These are phyloP conservation scores for Tetragonisca angustula DNA, from an alignment of 2,888 invertebrate species.

Conservation along the genomic window DNA sequence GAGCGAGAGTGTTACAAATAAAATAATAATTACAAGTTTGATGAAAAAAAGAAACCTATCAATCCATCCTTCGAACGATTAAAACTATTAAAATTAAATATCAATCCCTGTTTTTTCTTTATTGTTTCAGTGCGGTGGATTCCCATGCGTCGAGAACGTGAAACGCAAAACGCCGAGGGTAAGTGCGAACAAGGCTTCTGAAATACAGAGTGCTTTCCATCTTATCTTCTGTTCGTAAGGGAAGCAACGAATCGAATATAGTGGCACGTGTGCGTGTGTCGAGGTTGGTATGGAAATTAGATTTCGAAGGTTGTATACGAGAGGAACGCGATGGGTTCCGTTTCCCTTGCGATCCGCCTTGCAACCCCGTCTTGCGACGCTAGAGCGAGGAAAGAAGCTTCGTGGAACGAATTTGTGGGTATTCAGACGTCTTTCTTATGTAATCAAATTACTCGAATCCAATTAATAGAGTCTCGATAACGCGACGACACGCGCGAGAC, in stretches of 20 bases:
- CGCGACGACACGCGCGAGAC: conserved; percentile 35
- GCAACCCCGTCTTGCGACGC: no score
- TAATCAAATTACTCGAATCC: conserved; percentile 75
- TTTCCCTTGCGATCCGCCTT: neutral
- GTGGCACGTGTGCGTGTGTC: no score
- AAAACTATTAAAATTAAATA: no score
- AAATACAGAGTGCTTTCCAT: neutral
- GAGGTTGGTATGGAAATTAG: neutral
- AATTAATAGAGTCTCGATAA: conserved; percentile 73
- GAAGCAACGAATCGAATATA: neutral
- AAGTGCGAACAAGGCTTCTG: conserved; percentile 60
- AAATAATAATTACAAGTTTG: no score
- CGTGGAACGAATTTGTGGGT: conserved; percentile 68
- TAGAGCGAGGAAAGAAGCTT: conserved; percentile 32
- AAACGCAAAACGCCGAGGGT: conserved; percentile 80
- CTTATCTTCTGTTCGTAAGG: neutral
- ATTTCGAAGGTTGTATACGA: neutral
- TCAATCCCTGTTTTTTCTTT: conserved; percentile 7
- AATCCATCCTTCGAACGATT: no score
- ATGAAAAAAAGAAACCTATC: no score
- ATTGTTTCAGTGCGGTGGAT: conserved; percentile 80
- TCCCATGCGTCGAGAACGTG: conserved; percentile 77
- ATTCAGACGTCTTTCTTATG: conserved; percentile 69
- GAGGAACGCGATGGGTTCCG: neutral
- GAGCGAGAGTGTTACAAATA: no score